Evolutionary conservation across 2,797 vertebrate species (phyloP).

Genomic region (Pantherophis vulpinus): DNA sequence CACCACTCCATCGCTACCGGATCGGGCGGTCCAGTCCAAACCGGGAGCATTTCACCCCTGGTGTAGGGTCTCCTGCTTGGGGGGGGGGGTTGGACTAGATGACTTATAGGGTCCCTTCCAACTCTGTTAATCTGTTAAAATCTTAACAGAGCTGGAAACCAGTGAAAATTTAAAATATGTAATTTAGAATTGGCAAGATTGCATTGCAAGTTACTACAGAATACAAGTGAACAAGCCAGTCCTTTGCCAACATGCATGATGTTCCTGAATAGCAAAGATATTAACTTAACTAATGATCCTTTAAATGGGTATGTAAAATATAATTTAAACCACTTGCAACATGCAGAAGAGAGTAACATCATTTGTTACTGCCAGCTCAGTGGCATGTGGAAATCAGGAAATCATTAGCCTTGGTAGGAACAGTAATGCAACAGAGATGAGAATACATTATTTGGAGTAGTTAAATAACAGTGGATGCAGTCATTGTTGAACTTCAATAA

Average conservation of each 20-base stretch:
- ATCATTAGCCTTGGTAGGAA: constrained; percentile 73
- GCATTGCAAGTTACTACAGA: constrained; percentile 17
- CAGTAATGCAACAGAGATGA: constrained; percentile 69
- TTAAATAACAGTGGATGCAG: constrained; percentile 72
- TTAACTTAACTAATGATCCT: constrained; percentile 79
- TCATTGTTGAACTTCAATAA: constrained; percentile 58
- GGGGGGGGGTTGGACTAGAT: too few species aligned
- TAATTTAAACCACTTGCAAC: constrained; percentile 73
- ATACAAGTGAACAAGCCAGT: constrained; percentile 37
- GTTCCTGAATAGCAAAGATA: constrained; percentile 63
- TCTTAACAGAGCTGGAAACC: neutral
- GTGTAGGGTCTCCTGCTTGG: too few species aligned
- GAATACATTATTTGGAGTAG: constrained; percentile 71
- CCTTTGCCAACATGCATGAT: constrained; percentile 57
- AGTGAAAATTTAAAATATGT: neutral
- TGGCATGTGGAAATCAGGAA: constrained; percentile 76
- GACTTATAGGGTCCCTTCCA: too few species aligned
- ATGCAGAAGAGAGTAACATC: constrained; percentile 60
- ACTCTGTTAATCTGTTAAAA: neutral
- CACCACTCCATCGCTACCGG: too few species aligned
- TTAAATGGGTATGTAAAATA: constrained; percentile 76
- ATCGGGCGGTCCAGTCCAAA: too few species aligned
- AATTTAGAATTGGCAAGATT: neutral
- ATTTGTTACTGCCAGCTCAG: constrained; percentile 73
- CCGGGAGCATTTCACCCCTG: too few species aligned